A percentile compares a stretch with the other conserved stretches of the same genome.
Conservation (phyloP, 1,140 invertebrate species). For the Pseudomyrmex gracilis region DNA sequence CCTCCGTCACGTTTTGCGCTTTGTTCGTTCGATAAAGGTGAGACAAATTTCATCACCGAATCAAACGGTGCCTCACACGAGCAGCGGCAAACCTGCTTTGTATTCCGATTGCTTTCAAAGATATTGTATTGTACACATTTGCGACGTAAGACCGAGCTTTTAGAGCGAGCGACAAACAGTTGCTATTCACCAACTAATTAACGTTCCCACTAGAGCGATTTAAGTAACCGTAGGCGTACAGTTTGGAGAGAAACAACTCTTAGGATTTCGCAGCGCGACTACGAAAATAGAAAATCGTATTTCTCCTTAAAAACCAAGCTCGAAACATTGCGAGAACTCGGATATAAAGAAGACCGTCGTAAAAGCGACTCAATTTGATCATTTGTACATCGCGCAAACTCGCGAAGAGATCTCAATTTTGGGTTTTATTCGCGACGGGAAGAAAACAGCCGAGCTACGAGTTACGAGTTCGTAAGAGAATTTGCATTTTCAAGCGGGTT, state of each 20-base stretch:
- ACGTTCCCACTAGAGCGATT: no score
- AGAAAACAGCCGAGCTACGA: neutral
- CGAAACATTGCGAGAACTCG: no score
- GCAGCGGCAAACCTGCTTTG: neutral
- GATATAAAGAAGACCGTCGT: no score
- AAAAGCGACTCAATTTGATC: no score
- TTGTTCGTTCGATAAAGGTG: slow-evolving; percentile 57
- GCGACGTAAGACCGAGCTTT: no score
- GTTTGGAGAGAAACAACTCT: no score
- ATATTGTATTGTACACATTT: neutral
- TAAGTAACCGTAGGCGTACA: no score
- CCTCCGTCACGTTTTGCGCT: slow-evolving; percentile 39
- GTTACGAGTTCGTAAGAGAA: slow-evolving; percentile 11
- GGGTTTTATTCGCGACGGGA: slow-evolving; percentile 2
- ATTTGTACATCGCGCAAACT: neutral
- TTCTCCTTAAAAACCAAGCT: no score
- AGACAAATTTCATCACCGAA: slow-evolving; percentile 61
- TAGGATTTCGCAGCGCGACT: no score
- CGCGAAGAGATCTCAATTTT: slow-evolving; percentile 10
- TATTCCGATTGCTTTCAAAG: neutral
- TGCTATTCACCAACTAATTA: no score
- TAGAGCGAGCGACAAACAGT: no score
- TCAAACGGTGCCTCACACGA: slow-evolving; percentile 10
- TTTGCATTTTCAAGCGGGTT: slow-evolving; percentile 37
- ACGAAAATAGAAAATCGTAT: no score